Base-by-base conservation (phyloP, 2,888 invertebrate genomes). In the Carterocephalus palaemon region DNA sequence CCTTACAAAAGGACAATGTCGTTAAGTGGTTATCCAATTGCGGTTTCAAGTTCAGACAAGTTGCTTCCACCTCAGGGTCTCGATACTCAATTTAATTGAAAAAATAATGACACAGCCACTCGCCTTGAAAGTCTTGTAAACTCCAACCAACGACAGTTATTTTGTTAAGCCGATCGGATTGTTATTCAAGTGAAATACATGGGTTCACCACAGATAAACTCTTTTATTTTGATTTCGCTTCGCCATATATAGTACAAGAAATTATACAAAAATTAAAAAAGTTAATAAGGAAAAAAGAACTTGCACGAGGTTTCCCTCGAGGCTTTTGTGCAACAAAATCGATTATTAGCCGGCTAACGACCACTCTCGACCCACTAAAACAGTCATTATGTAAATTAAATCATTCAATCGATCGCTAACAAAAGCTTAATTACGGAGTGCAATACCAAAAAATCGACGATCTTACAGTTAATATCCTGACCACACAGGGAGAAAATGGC, bases 11-110 rank as follows among this genome's bases (percentile, higher is more conserved):
- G 69, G 77, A 78, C 75, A 73, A 74, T 67, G 66, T 70, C 67
- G 60, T 63, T 67, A 66, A 73, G 75, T 72, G 68, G 65, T 71
- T 71, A 72, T 74, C 71, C 71, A 72, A 74, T 72, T 74, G 74
- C 68, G 60, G 70, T 70, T 73, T 70, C 79, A 77, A 73, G 80
- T 76, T 73, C 68, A 65, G 61, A 73, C 80, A 71, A 64, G 80
- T 77, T 54, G 52, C 50, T 34, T 22, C 42, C 42, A 43, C 48
- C 57, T 57, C 55, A 50, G 56, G 58, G 55, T 48, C 49, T 43
- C 45, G 40, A 39, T 43, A 48, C 29, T 31, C 38, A 32, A 39
- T 48, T 52, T 32, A 43, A 29, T 36, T 28, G 22, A 10, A 42
- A 42, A 42, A 42, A 42, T 8, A 22, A 33, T 26, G 17, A 10